Evolutionary conservation across 2,888 invertebrate species (phyloP).

Genomic region (Gibbula magus): DNA sequence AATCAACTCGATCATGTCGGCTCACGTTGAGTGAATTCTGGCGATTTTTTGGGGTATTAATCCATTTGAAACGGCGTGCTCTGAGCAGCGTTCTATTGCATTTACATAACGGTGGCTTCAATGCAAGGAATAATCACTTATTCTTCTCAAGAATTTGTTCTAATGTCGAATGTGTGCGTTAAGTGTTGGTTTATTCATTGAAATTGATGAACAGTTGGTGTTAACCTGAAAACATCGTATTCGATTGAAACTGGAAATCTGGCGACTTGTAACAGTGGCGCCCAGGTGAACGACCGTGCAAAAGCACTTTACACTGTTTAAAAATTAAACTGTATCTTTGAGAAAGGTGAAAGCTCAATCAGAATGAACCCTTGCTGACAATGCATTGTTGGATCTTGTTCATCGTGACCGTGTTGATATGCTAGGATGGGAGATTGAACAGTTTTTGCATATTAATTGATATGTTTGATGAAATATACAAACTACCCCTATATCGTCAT

Average conservation of each 20-base stretch:
- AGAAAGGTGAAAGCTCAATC: too few species aligned
- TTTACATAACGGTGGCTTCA: conserved; percentile 3
- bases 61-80: conserved; percentile 9
- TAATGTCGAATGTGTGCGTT: not conserved
- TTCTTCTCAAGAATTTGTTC: conserved; percentile 16
- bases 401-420: too few species aligned
- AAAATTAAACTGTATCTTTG: not conserved
- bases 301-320: not conserved
- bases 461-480: too few species aligned
- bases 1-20: conserved; percentile 11
- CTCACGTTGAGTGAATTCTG: not conserved
- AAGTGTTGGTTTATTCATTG: conserved; percentile 6
- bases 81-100: conserved; percentile 7
- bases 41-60: not conserved
- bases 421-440: too few species aligned
- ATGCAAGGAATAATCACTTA: conserved; percentile 4
- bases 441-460: too few species aligned
- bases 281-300: not conserved
- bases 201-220: conserved; percentile 5
- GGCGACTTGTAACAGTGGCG: not conserved
- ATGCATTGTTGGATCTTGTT: too few species aligned
- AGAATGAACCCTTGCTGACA: too few species aligned
- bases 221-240: not conserved
- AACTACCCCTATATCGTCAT: too few species aligned
- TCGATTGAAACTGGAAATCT: not conserved